phyloP scores from a whole-genome alignment of 1,140 invertebrate species.

The Bombus pascuorum region DNA sequence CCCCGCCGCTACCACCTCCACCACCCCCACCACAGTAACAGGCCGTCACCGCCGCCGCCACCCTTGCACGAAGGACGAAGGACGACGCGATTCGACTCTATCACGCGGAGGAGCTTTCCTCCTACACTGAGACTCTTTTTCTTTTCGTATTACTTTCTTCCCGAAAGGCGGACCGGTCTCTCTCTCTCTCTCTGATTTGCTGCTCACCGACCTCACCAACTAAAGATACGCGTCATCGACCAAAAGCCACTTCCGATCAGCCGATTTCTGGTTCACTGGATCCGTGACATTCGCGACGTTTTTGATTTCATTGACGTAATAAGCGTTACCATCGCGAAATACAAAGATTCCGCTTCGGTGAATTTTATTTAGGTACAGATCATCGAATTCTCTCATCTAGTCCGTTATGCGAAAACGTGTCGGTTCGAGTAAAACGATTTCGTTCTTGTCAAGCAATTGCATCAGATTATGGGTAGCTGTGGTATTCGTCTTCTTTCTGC shows the following conservation, averaged over 20 bases:
- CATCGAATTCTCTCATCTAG: neutral
- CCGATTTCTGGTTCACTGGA: constrained; percentile 1
- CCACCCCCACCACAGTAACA: constrained; percentile 15
- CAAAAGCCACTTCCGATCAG: neutral
- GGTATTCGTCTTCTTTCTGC: too few relatives aligned
- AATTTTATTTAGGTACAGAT: constrained; percentile 6
- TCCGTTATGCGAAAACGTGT: neutral
- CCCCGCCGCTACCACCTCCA: constrained; percentile 44
- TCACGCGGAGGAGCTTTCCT: constrained; percentile 25
- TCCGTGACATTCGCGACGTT: neutral
- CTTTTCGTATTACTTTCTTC: neutral
- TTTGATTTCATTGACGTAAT: constrained; percentile 25
- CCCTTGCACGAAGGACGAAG: constrained; percentile 40
- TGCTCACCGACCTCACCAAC: neutral
- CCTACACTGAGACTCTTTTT: neutral
- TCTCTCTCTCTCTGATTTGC: neutral
- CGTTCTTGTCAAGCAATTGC: too few relatives aligned
- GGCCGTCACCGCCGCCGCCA: constrained; percentile 3
- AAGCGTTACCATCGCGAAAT: constrained; percentile 2
- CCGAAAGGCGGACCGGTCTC: neutral
- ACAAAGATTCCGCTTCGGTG: neutral
- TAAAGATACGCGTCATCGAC: neutral
- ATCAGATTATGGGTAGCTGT: too few relatives aligned
- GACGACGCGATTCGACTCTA: constrained; percentile 44
- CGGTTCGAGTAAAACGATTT: too few relatives aligned